These are phyloP conservation scores for Alethe castanea DNA, from an alignment of 2,113 vertebrate genomes.

Conservation along the genomic window DNA sequence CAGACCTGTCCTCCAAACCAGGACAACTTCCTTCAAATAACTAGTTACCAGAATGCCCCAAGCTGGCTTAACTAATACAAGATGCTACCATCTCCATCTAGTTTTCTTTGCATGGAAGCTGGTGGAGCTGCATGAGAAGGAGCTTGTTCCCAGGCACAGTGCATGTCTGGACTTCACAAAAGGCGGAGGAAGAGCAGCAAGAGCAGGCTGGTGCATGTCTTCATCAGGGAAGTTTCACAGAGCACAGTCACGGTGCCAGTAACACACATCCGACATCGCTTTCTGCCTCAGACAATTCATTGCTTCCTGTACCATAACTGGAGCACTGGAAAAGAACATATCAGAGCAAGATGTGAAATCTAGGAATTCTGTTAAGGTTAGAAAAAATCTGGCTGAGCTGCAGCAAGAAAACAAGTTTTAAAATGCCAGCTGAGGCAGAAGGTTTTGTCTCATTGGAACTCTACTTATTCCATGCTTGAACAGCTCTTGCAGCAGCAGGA, in stretches of 20 bases:
- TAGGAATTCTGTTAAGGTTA: constrained; percentile 54
- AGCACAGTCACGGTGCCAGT: background rate
- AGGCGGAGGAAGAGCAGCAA: background rate
- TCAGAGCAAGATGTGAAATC: constrained; percentile 41
- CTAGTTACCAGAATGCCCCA: background rate
- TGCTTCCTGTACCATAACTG: background rate
- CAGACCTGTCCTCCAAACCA: too few species aligned
- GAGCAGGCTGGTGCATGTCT: background rate
- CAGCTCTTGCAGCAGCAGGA: constrained; percentile 65
- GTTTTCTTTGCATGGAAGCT: background rate
- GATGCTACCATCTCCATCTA: background rate
- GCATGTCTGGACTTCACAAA: background rate
- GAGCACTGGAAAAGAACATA: background rate
- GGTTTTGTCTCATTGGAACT: constrained; percentile 71
- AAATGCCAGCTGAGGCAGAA: constrained; percentile 76
- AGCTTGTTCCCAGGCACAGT: background rate
- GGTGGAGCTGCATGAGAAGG: background rate
- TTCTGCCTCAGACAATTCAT: background rate
- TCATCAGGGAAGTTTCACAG: background rate
- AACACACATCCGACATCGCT: background rate
- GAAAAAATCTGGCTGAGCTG: constrained; percentile 69
- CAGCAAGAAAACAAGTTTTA: constrained; percentile 73
- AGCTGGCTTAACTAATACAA: rapidly evolving
- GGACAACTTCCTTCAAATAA: background rate
- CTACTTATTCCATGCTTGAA: constrained; percentile 70